Conservation (phyloP, 2,797 vertebrate genomes). For the Clamator glandarius region DNA sequence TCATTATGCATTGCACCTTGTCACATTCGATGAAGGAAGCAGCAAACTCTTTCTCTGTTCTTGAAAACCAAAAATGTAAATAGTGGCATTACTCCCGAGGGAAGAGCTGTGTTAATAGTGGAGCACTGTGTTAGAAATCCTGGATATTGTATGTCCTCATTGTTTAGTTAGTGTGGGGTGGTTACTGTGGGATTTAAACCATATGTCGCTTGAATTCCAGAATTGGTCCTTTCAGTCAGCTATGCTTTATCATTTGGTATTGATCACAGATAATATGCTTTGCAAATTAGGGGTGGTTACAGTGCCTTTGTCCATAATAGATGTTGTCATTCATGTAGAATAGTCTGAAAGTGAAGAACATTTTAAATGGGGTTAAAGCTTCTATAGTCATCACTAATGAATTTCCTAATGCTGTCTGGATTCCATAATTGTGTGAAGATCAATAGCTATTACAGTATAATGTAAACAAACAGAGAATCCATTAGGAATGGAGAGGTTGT, state of each 20-base stretch:
- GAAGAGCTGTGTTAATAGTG: constrained; percentile 65
- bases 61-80: constrained; percentile 74
- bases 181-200: constrained; percentile 73
- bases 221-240: constrained; percentile 62
- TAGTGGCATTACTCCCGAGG: constrained; percentile 29
- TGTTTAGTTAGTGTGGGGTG: constrained; percentile 53
- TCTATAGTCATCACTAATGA: constrained; percentile 64
- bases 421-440: constrained; percentile 60
- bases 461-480: constrained; percentile 65
- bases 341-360: constrained; percentile 63
- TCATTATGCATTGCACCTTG: constrained; percentile 74
- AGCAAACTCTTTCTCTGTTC: constrained; percentile 41
- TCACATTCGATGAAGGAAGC: constrained; percentile 67
- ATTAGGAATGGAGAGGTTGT: constrained; percentile 15
- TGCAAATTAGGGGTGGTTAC: constrained; percentile 76
- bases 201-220: constrained; percentile 69
- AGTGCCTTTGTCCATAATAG: constrained; percentile 68
- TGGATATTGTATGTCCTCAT: constrained; percentile 65
- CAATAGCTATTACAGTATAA: constrained; percentile 67
- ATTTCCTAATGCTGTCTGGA: constrained; percentile 62
- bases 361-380: constrained; percentile 64
- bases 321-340: constrained; percentile 70
- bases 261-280: constrained; percentile 72
- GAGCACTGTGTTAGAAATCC: constrained; percentile 47
- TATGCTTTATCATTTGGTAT: constrained; percentile 50